A percentile compares a stretch with the other conserved stretches of the same genome.
phyloP scores from a whole-genome alignment of 1,140 invertebrate species.

The Lamellibrachia luymesi region DNA sequence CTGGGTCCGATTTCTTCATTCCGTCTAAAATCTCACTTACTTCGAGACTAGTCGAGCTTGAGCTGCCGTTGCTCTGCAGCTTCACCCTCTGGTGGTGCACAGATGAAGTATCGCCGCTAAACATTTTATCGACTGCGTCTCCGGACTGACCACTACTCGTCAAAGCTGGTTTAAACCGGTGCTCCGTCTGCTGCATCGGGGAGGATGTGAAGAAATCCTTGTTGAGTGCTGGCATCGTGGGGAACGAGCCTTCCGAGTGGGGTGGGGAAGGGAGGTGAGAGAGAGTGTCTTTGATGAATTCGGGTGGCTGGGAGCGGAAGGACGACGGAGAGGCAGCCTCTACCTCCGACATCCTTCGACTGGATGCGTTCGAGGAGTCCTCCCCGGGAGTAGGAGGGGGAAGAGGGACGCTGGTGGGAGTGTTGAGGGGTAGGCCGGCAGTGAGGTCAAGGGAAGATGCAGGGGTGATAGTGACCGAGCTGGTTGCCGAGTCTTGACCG shows the following conservation, averaged over 20 bases:
- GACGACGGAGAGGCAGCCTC: neutral
- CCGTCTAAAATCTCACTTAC: constrained; percentile 75
- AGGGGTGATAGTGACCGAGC: constrained; percentile 42
- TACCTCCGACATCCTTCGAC: neutral
- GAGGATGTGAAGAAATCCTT: constrained; percentile 6
- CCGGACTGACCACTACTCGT: neutral
- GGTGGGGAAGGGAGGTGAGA: neutral
- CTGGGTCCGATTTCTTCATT: constrained; percentile 22
- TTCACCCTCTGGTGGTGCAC: constrained; percentile 8
- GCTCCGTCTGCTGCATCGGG: neutral
- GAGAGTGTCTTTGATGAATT: neutral
- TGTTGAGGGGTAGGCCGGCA: constrained; percentile 17
- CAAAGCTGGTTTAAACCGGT: neutral
- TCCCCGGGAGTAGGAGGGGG: constrained; percentile 58
- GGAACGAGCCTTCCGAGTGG: neutral
- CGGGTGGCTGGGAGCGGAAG: neutral
- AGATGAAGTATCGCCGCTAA: neutral
- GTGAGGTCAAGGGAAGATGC: constrained; percentile 25
- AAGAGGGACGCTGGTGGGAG: constrained; percentile 29
- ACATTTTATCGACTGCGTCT: neutral
- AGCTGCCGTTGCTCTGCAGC: constrained; percentile 40
- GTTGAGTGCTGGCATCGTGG: neutral
- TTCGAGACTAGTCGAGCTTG: constrained; percentile 72
- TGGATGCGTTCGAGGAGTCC: constrained; percentile 64
- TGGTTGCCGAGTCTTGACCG: constrained; percentile 34